Percentiles rank a stretch among this genome's conserved stretches.
These are phyloP conservation scores for Podilymbus podiceps DNA, from an alignment of 2,113 vertebrate species.

Conservation along the genomic window DNA sequence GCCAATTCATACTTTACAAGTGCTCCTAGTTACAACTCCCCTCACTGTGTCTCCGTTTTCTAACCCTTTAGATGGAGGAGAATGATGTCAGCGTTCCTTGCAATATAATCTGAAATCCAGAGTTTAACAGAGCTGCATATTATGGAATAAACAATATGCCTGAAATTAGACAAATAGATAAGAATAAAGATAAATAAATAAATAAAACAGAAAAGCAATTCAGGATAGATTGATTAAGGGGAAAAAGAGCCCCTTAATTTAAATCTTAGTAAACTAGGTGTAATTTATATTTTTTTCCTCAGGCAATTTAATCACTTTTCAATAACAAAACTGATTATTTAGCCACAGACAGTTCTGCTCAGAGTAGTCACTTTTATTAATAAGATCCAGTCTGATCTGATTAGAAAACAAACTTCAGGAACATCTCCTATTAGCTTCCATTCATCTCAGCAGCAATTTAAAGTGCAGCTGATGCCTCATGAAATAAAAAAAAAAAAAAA, in stretches of 20 bases:
- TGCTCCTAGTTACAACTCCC: not conserved
- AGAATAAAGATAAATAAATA: not conserved
- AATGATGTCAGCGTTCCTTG: not conserved
- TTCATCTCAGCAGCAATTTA: constrained; percentile 9
- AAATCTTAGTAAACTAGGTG: not conserved
- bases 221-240: not conserved
- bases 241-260: not conserved
- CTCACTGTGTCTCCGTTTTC: not conserved
- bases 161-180: not conserved
- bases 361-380: constrained; percentile 41
- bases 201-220: constrained; percentile 1
- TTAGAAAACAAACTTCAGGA: constrained; percentile 35
- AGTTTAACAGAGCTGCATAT: not conserved
- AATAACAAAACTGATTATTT: constrained; percentile 46
- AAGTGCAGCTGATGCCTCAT: not conserved
- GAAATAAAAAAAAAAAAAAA: not conserved
- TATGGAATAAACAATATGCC: not conserved
- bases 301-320: constrained; percentile 37
- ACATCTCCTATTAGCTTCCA: not conserved
- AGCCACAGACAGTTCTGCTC: constrained; percentile 11
- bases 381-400: constrained; percentile 31
- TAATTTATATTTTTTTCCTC: not conserved
- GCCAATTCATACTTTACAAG: not conserved
- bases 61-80: not conserved
- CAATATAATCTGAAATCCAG: not conserved